phyloP scores from a whole-genome alignment of 2,888 invertebrate genomes.

The Parnassius glacialis region DNA sequence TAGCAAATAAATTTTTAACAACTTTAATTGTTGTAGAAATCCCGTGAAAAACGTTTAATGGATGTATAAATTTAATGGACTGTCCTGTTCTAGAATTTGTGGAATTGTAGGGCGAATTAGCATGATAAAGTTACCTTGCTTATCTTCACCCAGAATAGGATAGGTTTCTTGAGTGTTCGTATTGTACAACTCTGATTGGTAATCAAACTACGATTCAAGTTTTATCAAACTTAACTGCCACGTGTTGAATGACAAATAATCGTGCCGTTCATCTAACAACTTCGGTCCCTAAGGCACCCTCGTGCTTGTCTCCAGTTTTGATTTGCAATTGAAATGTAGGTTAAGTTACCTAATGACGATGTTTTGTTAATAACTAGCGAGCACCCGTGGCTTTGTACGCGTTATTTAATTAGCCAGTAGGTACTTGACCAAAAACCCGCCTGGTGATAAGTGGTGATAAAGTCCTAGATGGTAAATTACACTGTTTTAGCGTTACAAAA shows the following conservation, averaged over 20 bases:
- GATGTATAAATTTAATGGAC: no score
- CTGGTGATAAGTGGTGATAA: no score
- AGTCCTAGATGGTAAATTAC: no score
- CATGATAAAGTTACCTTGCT: no score
- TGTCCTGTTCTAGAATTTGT: no score
- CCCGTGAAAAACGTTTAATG: no score
- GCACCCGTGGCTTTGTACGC: not conserved
- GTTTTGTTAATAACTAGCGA: not conserved
- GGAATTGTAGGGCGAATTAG: not conserved
- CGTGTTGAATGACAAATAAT: constrained; percentile 9
- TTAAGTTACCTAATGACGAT: not conserved
- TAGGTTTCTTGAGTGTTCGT: no score
- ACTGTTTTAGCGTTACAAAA: no score
- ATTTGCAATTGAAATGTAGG: constrained; percentile 7
- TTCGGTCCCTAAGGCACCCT: not conserved
- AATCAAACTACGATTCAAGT: constrained; percentile 45
- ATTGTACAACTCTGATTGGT: constrained; percentile 48
- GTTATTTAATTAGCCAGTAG: not conserved
- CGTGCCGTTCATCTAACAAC: not conserved
- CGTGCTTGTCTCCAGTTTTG: not conserved
- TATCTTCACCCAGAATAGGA: no score
- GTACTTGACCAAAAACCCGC: no score
- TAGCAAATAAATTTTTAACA: no score
- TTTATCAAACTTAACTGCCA: constrained; percentile 22
- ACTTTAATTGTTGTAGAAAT: no score